Base-by-base conservation (phyloP, 92 coral and sea anemone species). In the Parazoanthus atlanticus region DNA sequence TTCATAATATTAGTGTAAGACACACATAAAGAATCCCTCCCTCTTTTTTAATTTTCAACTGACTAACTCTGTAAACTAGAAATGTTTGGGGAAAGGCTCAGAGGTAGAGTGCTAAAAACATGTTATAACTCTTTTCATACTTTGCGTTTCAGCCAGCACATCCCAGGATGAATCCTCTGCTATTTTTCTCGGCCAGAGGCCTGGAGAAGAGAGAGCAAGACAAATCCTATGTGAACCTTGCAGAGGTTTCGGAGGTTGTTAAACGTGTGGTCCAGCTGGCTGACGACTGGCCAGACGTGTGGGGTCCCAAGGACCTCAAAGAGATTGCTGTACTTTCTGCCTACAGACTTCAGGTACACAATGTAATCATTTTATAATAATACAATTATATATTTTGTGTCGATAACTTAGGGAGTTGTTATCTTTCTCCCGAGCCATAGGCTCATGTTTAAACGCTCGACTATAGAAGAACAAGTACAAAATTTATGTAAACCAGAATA, bases 101-200 rank as follows among this genome's bases (percentile, higher is more conserved):
- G 13, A 61, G 13, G 7, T 30, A 30, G 5, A 30, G 38, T 1
- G 40, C 10, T 72, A 72, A 29, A 1, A 28, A 72, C 7, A 9
- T 12, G 6, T 72, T 30, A 9, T 15, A 72, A 11, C 76, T 2
- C 19, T 72, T 30, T 30, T 29, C 5, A 72, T 30, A 26, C 17
- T 12, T 72, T 72, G 34, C 76, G 8, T 72, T 31, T 30, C 93
- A 92, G 73, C 93, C 91, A 17, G 87, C 93, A 65, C 98, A 95
- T 80, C 95, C 94, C 5, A 80, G 64, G 12, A 67, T 92, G 64
- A 94, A 94, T 41, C 94, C 96, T 25, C 85, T 96, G 88, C 76
- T 93, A 77, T 96, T 96, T 78, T 95, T 88, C 85, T 36, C 96
- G 16, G 93, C 96, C 5, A 88, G 90, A 54, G 98, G 98, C 30